These are phyloP conservation scores for Achatina immaculata DNA, from an alignment of 1,140 invertebrate species.

Conservation along the genomic window DNA sequence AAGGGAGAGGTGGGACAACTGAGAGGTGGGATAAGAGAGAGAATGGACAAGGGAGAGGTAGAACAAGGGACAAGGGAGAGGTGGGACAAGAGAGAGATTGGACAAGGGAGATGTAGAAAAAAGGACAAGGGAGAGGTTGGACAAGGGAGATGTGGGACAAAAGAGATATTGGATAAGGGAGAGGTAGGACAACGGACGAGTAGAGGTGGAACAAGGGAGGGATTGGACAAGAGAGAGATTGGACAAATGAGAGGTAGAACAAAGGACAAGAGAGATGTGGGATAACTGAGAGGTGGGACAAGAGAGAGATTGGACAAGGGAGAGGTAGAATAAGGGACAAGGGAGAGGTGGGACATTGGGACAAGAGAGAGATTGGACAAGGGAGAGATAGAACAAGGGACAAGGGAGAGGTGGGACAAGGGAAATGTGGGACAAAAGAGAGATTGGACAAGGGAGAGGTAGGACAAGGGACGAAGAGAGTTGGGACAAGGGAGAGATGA, in stretches of 20 bases:
- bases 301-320: not conserved
- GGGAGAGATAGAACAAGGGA: constrained; percentile 9
- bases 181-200: not conserved
- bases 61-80: not conserved
- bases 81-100: not conserved
- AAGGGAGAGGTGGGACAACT: not conserved
- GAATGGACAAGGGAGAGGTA: not conserved
- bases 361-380: not conserved
- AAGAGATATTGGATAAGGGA: not conserved
- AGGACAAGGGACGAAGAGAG: not conserved
- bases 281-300: not conserved
- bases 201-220: not conserved
- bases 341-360: not conserved
- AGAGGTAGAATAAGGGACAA: not conserved
- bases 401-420: not conserved
- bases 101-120: not conserved
- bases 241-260: not conserved
- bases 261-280: not conserved
- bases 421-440: not conserved
- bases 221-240: not conserved
- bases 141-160: not conserved
- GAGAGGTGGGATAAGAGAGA: not conserved
- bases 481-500: not conserved
- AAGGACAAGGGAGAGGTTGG: not conserved
- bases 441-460: not conserved